A percentile compares a stretch with the other conserved stretches of the same genome.
These are phyloP conservation scores for Intoshia linei DNA, from an alignment of 1,140 invertebrate species.

Conservation along the genomic window DNA sequence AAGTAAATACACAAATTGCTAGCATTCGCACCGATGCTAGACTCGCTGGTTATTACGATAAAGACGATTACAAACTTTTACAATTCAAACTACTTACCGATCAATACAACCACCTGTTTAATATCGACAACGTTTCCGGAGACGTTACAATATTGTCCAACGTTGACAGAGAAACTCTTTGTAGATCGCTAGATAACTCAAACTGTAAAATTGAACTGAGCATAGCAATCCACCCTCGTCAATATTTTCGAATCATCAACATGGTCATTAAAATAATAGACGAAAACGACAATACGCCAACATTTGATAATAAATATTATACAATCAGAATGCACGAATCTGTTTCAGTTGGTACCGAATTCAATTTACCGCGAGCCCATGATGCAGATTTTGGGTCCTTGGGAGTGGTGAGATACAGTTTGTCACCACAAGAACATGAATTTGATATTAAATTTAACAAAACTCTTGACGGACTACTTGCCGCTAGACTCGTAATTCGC, in stretches of 20 bases:
- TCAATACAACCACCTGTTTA: neutral
- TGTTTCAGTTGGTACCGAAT: slow-evolving; percentile 27
- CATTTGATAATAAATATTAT: slow-evolving; percentile 26
- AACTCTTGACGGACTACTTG: slow-evolving; percentile 4
- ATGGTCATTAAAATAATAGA: slow-evolving; percentile 26
- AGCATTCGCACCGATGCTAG: slow-evolving; percentile 2
- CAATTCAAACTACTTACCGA: slow-evolving; percentile 3
- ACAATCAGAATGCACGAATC: slow-evolving; percentile 20
- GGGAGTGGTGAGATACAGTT: slow-evolving; percentile 1
- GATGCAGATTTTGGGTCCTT: slow-evolving; percentile 4
- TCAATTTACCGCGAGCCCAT: slow-evolving; percentile 13
- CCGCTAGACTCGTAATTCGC: slow-evolving; percentile 2
- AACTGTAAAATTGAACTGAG: slow-evolving; percentile 4
- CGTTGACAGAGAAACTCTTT: slow-evolving; percentile 5
- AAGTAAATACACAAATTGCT: too few species aligned
- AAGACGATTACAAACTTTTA: neutral
- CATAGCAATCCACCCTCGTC: slow-evolving; percentile 3
- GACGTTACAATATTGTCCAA: slow-evolving; percentile 2
- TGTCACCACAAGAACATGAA: neutral
- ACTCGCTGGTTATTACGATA: neutral
- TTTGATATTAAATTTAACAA: slow-evolving; percentile 4
- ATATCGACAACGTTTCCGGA: slow-evolving; percentile 4
- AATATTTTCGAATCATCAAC: slow-evolving; percentile 11
- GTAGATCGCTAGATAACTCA: slow-evolving; percentile 2
- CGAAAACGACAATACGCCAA: slow-evolving; percentile 64